phyloP scores from a whole-genome alignment of 2,797 vertebrate genomes.

The Distichodus sexfasciatus region DNA sequence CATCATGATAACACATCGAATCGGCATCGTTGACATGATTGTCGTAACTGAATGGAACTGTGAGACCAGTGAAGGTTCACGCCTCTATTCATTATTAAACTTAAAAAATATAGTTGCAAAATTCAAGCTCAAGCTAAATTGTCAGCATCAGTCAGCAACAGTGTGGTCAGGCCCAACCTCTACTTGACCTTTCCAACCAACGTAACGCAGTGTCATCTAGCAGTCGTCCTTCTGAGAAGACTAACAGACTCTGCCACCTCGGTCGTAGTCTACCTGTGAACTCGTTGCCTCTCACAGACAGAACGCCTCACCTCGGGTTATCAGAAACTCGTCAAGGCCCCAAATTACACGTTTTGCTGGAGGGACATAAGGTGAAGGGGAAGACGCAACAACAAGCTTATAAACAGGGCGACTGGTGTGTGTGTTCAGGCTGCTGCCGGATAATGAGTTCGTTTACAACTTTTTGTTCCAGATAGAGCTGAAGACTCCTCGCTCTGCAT shows the following conservation, averaged over 20 bases:
- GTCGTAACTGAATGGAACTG: no score
- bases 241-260: neutral
- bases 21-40: no score
- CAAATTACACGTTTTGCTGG: slow-evolving; percentile 22
- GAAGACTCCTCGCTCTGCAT: slow-evolving; percentile 10
- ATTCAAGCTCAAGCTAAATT: no score
- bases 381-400: neutral
- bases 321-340: slow-evolving; percentile 7
- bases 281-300: no score
- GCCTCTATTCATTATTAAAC: no score
- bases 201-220: neutral
- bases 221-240: slow-evolving; percentile 1
- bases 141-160: no score
- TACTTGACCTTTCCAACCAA: neutral
- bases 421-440: slow-evolving; percentile 3
- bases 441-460: slow-evolving; percentile 43
- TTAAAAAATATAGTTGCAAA: no score
- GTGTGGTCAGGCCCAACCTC: neutral
- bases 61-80: no score
- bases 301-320: slow-evolving; percentile 21
- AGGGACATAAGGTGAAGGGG: neutral
- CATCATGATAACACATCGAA: no score
- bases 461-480: slow-evolving; percentile 16
- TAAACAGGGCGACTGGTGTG: slow-evolving; percentile 36
- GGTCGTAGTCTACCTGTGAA: no score